Conservation (phyloP, 2,888 invertebrate species). For the Lepidochrysops patricia region DNA sequence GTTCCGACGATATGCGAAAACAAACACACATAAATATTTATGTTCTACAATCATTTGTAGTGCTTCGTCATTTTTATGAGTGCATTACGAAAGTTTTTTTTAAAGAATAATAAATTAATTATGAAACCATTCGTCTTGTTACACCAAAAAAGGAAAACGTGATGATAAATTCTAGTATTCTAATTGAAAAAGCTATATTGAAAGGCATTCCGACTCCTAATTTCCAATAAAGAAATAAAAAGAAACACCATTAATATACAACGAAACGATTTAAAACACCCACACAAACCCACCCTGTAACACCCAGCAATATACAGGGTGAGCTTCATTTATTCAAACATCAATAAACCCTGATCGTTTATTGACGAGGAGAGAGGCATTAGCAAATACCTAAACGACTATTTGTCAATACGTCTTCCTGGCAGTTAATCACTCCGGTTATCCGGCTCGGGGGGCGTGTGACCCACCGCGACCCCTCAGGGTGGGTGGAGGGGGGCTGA, state of each 20-base stretch:
- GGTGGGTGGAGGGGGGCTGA: slow-evolving; percentile 30
- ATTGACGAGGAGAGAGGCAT: slow-evolving; percentile 64
- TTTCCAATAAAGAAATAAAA: neutral
- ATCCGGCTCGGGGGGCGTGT: slow-evolving; percentile 36
- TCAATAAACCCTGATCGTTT: slow-evolving; percentile 43
- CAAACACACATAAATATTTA: slow-evolving; percentile 8
- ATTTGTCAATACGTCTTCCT: slow-evolving; percentile 73
- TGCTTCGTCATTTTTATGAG: slow-evolving; percentile 6
- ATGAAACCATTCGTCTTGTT: too few species aligned
- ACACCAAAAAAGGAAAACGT: too few species aligned
- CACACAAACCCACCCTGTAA: neutral
- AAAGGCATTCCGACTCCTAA: too few species aligned
- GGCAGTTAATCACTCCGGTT: slow-evolving; percentile 69
- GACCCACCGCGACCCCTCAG: slow-evolving; percentile 15
- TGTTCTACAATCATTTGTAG: slow-evolving; percentile 7
- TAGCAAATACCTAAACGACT: slow-evolving; percentile 72
- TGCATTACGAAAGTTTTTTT: neutral
- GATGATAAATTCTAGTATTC: too few species aligned
- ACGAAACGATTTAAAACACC: neutral
- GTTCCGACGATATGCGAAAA: neutral
- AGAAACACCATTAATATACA: neutral
- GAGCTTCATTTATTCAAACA: slow-evolving; percentile 17
- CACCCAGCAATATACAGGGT: neutral
- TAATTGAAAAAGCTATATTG: too few species aligned
- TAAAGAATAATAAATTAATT: neutral